Conservation (phyloP, 2,113 vertebrate species). For the Noctilio leporinus region DNA sequence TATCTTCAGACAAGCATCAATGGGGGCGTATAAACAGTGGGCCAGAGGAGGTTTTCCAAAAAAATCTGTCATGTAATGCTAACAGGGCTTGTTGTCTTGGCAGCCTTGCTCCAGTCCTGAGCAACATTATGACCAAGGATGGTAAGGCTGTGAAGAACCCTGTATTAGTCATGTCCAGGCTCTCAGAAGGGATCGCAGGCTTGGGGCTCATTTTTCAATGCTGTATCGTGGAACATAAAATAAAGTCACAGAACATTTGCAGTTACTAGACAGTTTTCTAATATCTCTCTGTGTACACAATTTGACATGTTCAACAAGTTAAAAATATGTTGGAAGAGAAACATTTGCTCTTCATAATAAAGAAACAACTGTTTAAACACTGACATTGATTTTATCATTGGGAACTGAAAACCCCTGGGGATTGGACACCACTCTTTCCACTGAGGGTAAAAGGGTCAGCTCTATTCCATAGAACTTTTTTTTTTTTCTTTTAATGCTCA, state of each 20-base stretch:
- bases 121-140: slow-evolving; percentile 79
- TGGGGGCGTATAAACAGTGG: slow-evolving; percentile 59
- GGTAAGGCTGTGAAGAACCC: slow-evolving; percentile 74
- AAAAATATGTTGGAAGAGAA: background rate
- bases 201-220: slow-evolving; percentile 17
- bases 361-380: background rate
- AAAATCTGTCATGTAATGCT: slow-evolving; percentile 57
- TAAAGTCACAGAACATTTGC: background rate
- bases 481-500: no score
- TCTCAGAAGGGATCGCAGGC: background rate
- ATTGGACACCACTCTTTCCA: background rate
- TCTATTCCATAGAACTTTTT: background rate
- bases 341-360: background rate
- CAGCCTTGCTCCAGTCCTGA: slow-evolving; percentile 29
- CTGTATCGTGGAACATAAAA: background rate
- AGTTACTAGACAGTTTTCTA: background rate
- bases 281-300: background rate
- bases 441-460: background rate
- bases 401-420: background rate
- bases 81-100: slow-evolving; percentile 66
- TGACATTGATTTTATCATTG: background rate
- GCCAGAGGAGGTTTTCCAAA: slow-evolving; percentile 58
- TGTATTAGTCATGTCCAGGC: slow-evolving; percentile 46
- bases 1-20: slow-evolving; percentile 66
- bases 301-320: background rate